These are phyloP conservation scores for Intellagama lesueurii DNA, from an alignment of 2,797 vertebrate genomes.

Conservation along the genomic window DNA sequence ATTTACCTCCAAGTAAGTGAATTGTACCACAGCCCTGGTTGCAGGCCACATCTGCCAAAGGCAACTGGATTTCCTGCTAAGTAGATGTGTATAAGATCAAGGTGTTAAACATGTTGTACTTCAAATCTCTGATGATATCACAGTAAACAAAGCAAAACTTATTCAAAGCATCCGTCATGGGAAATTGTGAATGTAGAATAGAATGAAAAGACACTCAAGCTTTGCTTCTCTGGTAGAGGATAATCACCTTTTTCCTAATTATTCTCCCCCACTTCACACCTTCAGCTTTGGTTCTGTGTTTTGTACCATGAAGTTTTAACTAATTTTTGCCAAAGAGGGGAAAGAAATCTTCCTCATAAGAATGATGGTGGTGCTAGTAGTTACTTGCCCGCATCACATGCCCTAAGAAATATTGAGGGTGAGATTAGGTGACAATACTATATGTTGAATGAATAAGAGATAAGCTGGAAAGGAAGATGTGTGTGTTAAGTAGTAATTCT, in stretches of 20 bases:
- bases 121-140: background rate
- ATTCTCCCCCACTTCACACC: background rate
- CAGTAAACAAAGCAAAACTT: background rate
- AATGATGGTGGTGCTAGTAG: background rate
- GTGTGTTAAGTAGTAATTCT: constrained; percentile 76
- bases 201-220: background rate
- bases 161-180: background rate
- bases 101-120: background rate
- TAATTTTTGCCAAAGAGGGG: constrained; percentile 50
- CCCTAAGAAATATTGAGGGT: constrained; percentile 69
- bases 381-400: constrained; percentile 16
- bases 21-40: background rate
- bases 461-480: constrained; percentile 71
- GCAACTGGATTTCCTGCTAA: background rate
- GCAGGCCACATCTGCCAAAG: background rate
- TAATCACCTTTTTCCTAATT: background rate
- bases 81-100: no score
- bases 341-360: constrained; percentile 30
- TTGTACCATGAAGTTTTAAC: constrained; percentile 13
- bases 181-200: no score
- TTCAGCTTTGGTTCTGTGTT: constrained; percentile 17
- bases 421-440: constrained; percentile 79
- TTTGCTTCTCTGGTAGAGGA: background rate
- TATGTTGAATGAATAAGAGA: constrained; percentile 82
- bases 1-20: background rate